Evolutionary conservation across 2,113 vertebrate genomes (phyloP).

Genomic region (Coregonus clupeaformis): DNA sequence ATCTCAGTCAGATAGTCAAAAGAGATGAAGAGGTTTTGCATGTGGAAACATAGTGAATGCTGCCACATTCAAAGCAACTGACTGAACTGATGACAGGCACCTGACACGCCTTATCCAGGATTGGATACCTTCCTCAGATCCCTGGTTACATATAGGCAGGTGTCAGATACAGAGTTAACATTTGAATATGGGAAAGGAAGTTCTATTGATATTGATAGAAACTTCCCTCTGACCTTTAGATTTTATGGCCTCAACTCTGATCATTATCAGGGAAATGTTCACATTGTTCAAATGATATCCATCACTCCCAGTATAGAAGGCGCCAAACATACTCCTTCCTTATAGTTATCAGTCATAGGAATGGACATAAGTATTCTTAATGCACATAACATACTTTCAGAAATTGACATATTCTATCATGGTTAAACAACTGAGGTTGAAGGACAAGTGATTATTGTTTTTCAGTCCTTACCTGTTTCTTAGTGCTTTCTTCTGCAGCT

Average conservation of each 20-base stretch:
- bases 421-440: neutral
- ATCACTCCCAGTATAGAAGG: no score
- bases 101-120: no score
- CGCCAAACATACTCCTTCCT: no score
- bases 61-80: slow-evolving; percentile 20
- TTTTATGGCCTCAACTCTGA: slow-evolving; percentile 11
- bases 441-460: neutral
- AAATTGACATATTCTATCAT: neutral
- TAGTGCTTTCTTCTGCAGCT: slow-evolving; percentile 70
- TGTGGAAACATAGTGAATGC: neutral
- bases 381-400: neutral
- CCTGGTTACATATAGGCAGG: no score
- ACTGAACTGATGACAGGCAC: no score
- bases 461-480: slow-evolving; percentile 67
- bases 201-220: neutral
- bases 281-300: no score
- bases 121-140: no score
- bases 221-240: neutral
- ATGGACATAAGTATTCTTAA: neutral
- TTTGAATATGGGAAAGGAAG: neutral
- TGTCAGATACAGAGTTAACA: neutral
- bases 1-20: neutral
- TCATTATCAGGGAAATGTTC: slow-evolving; percentile 7
- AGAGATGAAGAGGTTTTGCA: neutral
- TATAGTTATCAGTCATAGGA: neutral